Percentiles rank a stretch among this genome's conserved stretches.
Evolutionary conservation across 2,113 vertebrate genomes (phyloP).

Genomic region (Fregetta grallaria): DNA sequence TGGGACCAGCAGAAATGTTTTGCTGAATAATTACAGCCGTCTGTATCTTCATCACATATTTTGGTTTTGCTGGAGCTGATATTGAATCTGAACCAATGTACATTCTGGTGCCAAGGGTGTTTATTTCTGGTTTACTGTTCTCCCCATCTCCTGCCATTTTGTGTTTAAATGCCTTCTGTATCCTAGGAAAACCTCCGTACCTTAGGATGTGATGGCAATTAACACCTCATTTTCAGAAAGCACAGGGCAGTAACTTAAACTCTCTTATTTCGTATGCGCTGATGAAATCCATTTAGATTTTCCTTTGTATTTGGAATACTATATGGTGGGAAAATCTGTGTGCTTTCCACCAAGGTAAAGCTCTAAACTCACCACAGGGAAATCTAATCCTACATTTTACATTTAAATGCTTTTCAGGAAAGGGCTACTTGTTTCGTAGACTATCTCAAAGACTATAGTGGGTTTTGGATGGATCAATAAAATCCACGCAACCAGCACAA

Average conservation of each 20-base stretch:
- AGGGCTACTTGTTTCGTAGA: neutral
- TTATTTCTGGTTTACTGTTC: neutral
- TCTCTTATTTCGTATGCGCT: accelerated
- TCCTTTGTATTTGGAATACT: neutral
- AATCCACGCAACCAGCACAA: neutral
- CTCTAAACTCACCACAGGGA: neutral
- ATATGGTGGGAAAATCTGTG: neutral
- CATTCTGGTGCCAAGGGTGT: neutral
- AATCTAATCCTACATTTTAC: neutral
- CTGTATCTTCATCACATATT: neutral
- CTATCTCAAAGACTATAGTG: neutral
- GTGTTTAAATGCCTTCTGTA: neutral
- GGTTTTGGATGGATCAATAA: neutral
- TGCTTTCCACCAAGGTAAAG: neutral
- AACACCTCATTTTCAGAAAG: neutral
- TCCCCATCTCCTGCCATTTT: neutral
- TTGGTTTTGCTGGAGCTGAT: neutral
- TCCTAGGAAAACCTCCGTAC: neutral
- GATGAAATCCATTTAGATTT: neutral
- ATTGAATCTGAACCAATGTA: neutral
- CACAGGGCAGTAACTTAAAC: neutral
- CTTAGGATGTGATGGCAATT: neutral
- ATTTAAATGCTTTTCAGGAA: neutral
- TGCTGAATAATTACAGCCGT: neutral
- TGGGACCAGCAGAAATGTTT: neutral